A percentile compares a stretch with the other conserved stretches of the same genome.
These are phyloP conservation scores for Takifugu rubripes DNA, from an alignment of 2,797 vertebrate genomes.

Conservation along the genomic window DNA sequence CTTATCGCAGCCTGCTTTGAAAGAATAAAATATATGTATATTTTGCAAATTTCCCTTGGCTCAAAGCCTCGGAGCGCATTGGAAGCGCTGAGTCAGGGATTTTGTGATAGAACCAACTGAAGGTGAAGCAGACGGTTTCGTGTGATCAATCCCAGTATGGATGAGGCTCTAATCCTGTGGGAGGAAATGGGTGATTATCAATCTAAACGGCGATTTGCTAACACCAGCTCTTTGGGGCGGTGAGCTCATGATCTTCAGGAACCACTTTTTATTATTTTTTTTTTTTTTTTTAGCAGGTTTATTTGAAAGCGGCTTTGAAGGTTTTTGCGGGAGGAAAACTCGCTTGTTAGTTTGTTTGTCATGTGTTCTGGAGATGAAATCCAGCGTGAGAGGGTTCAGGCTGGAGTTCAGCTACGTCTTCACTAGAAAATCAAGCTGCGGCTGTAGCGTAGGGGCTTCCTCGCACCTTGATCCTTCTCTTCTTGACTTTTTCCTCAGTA, in stretches of 20 bases:
- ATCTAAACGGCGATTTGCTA: no score
- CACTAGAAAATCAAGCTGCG: constrained; percentile 20
- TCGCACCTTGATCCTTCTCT: background rate
- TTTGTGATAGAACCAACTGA: constrained; percentile 19
- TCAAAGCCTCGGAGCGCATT: constrained; percentile 5
- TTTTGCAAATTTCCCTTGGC: constrained; percentile 32
- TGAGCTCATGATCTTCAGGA: constrained; percentile 5
- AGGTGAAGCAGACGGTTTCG: constrained; percentile 4
- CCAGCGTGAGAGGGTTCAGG: constrained; percentile 31
- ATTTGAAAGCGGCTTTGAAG: constrained; percentile 38
- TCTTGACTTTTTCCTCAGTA: no score
- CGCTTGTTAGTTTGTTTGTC: constrained; percentile 13
- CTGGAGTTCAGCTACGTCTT: constrained; percentile 35
- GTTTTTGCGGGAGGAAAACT: constrained; percentile 27
- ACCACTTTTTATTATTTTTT: constrained; percentile 8
- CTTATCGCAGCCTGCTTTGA: constrained; percentile 29
- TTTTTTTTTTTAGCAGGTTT: constrained; percentile 9
- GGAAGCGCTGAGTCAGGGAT: constrained; percentile 29
- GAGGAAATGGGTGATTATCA: no score
- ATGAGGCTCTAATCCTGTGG: no score
- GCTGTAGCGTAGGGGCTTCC: background rate
- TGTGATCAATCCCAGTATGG: background rate
- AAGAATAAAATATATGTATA: constrained; percentile 34
- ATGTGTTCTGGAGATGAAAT: constrained; percentile 47
- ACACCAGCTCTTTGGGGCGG: background rate